Conservation (phyloP, 2,113 vertebrate genomes). For the Galbula dea region DNA sequence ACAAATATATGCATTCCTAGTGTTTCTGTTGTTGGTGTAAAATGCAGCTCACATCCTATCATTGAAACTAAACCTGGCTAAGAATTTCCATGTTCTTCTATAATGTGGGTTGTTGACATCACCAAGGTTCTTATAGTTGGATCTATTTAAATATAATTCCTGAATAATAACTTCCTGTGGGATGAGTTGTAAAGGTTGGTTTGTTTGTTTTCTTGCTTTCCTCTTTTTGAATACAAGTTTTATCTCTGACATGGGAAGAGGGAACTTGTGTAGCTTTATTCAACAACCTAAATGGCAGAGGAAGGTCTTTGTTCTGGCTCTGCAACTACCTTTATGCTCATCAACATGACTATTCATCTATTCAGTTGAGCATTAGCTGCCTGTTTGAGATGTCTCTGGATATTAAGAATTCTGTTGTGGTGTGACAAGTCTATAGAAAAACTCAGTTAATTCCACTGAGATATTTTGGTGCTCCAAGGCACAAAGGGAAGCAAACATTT, state of each 20-base stretch:
- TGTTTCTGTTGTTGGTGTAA: not conserved
- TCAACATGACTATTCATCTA: constrained; percentile 10
- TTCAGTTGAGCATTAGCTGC: not conserved
- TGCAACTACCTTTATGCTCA: not conserved
- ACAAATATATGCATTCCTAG: not conserved
- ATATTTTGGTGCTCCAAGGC: not conserved
- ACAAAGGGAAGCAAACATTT: constrained; percentile 23
- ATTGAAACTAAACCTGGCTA: not conserved
- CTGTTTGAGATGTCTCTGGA: constrained; percentile 14
- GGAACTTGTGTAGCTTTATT: not conserved
- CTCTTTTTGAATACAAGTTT: not conserved
- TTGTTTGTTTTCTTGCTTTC: not conserved
- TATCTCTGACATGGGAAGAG: not conserved
- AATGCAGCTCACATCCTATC: not conserved
- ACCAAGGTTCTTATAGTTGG: not conserved
- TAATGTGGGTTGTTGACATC: not conserved
- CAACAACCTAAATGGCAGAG: not conserved
- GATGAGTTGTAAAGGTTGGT: not conserved
- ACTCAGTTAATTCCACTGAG: not conserved
- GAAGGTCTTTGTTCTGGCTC: not conserved
- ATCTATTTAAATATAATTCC: not conserved
- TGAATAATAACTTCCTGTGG: not conserved
- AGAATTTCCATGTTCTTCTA: not conserved
- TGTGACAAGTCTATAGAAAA: constrained; percentile 41
- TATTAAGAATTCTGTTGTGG: not conserved